Percentiles rank a stretch among this genome's conserved stretches.
These are phyloP conservation scores for Pelvicachromis taeniatus DNA, from an alignment of 2,113 vertebrate species.

Conservation along the genomic window DNA sequence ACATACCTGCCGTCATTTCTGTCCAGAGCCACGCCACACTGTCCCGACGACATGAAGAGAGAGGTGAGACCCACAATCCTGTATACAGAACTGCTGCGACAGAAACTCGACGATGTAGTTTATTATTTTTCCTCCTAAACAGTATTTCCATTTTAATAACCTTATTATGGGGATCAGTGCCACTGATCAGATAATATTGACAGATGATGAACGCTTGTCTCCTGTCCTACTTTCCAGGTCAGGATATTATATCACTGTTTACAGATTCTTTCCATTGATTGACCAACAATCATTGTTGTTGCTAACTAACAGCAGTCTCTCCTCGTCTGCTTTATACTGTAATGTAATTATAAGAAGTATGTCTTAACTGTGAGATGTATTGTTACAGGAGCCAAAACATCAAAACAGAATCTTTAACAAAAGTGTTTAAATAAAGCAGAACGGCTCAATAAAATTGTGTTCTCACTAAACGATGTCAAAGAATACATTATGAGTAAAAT, in stretches of 20 bases:
- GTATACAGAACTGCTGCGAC: background rate
- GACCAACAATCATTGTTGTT: background rate
- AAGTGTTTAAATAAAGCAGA: background rate
- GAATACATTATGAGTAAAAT: background rate
- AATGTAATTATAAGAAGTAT: background rate
- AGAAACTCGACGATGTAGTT: too few relatives aligned
- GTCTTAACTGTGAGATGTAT: background rate
- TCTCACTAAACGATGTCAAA: background rate
- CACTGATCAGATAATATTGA: too few relatives aligned
- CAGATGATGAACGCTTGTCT: background rate
- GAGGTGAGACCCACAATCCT: constrained; percentile 75
- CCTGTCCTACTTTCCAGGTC: background rate
- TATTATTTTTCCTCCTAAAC: too few relatives aligned
- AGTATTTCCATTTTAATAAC: too few relatives aligned
- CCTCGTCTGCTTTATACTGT: background rate
- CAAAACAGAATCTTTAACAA: background rate
- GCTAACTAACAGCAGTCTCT: background rate
- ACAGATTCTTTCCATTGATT: background rate
- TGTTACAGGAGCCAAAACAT: background rate
- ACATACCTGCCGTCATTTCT: constrained; percentile 95
- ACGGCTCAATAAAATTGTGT: background rate
- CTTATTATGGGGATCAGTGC: too few relatives aligned
- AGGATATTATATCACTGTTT: background rate
- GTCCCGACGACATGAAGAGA: constrained; percentile 83
- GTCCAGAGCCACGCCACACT: constrained; percentile 83